A percentile compares a stretch with the other conserved stretches of the same genome.
Conservation (phyloP, 2,888 invertebrate genomes). For the Diploptera punctata region DNA sequence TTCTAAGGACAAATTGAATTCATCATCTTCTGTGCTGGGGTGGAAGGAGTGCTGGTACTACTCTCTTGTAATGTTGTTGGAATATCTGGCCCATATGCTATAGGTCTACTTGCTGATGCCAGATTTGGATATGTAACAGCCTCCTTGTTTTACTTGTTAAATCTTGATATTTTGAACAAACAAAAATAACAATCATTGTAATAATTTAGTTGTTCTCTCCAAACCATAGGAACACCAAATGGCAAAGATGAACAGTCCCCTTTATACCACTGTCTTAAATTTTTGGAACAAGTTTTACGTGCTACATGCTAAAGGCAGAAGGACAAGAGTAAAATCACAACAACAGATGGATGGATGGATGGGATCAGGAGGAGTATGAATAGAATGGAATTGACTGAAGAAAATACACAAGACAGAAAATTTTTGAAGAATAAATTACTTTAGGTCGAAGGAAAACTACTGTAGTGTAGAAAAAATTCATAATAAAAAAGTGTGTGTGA, state of each 20-base stretch:
- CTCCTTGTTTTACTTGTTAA: constrained; percentile 33
- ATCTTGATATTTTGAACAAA: constrained; percentile 33
- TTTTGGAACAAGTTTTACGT: constrained; percentile 36
- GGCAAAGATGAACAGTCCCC: constrained; percentile 30
- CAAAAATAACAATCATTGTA: constrained; percentile 41
- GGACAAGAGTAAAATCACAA: too few species aligned
- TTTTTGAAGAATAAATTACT: too few species aligned
- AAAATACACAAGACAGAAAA: too few species aligned
- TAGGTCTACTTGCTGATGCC: constrained; percentile 37
- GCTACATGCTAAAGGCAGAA: too few species aligned
- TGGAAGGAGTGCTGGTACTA: background rate
- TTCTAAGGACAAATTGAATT: too few species aligned
- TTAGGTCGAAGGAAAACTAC: too few species aligned
- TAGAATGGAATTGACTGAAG: too few species aligned
- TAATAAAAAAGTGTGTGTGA: too few species aligned
- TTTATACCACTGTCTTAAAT: constrained; percentile 39
- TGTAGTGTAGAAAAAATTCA: too few species aligned
- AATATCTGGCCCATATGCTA: constrained; percentile 24
- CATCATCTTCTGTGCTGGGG: too few species aligned
- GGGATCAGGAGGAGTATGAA: too few species aligned
- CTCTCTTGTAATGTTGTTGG: constrained; percentile 31
- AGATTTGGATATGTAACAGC: constrained; percentile 36
- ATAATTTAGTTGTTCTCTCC: constrained; percentile 40
- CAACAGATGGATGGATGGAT: too few species aligned
- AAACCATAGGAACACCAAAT: constrained; percentile 40